Percentiles rank a stretch among this genome's conserved stretches.
These are phyloP conservation scores for Polymixis flavicincta DNA, from an alignment of 2,888 invertebrate species.

Conservation along the genomic window DNA sequence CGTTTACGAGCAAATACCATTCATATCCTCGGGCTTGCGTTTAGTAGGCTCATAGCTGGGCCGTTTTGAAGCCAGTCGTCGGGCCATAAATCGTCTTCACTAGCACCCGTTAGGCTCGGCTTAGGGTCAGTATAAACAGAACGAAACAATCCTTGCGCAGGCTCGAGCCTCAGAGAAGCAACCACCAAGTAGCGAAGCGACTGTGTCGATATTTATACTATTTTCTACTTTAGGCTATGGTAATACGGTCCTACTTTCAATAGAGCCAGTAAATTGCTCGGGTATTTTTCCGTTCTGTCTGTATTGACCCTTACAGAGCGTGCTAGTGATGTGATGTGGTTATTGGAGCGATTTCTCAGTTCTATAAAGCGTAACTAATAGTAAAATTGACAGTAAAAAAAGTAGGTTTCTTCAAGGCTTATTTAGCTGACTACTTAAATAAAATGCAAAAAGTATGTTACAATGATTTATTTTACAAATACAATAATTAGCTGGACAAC, in stretches of 20 bases:
- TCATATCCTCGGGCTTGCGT: not conserved
- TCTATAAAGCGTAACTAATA: not conserved
- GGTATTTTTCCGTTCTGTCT: too few species aligned
- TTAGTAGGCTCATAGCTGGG: not conserved
- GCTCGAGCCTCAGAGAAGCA: too few species aligned
- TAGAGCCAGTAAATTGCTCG: too few species aligned
- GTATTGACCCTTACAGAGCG: not conserved
- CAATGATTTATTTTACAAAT: constrained; percentile 83
- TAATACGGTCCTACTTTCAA: too few species aligned
- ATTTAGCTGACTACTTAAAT: constrained; percentile 23
- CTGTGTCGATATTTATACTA: too few species aligned
- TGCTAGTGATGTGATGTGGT: not conserved
- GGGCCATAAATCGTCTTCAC: too few species aligned
- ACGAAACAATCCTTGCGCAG: too few species aligned
- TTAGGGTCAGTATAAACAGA: too few species aligned
- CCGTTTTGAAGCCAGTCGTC: too few species aligned
- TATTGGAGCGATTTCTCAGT: not conserved
- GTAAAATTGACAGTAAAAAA: not conserved
- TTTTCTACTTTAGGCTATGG: too few species aligned
- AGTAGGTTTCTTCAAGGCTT: not conserved
- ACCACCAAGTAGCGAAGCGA: too few species aligned
- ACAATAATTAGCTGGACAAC: constrained; percentile 81
- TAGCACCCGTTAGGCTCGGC: too few species aligned
- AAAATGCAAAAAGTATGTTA: constrained; percentile 68
- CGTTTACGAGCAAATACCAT: not conserved